Percentiles rank a stretch among this genome's conserved stretches.
Conservation (phyloP, 2,113 vertebrate species). For the Sisor rabdophorus region DNA sequence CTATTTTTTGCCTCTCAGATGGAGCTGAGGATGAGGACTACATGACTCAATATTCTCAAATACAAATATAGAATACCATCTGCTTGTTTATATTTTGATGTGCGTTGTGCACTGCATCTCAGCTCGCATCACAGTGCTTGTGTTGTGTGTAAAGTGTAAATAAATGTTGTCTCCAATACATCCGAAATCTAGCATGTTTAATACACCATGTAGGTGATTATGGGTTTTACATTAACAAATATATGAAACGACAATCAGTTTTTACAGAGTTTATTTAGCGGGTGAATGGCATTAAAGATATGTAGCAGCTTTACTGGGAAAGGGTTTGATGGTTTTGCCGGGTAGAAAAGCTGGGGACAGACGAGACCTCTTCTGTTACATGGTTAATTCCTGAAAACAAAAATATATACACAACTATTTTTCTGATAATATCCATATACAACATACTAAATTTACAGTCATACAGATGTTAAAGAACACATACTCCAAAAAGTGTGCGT, state of each 20-base stretch:
- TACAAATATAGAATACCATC: neutral
- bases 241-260: slow-evolving; percentile 42
- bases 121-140: slow-evolving; percentile 8
- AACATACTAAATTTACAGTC: neutral
- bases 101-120: neutral
- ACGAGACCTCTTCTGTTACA: slow-evolving; percentile 60
- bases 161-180: neutral
- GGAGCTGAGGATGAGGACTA: neutral
- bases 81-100: neutral
- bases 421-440: neutral
- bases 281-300: slow-evolving; percentile 67
- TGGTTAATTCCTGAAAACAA: slow-evolving; percentile 71
- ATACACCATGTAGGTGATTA: slow-evolving; percentile 9
- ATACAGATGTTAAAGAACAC: neutral
- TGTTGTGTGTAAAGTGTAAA: slow-evolving; percentile 19
- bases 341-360: slow-evolving; percentile 54
- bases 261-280: slow-evolving; percentile 74
- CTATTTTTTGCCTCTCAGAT: neutral
- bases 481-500: neutral
- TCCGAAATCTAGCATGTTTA: slow-evolving; percentile 21
- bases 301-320: slow-evolving; percentile 73
- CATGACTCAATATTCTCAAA: neutral
- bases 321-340: slow-evolving; percentile 57
- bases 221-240: slow-evolving; percentile 2
- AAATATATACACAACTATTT: neutral